Evolutionary conservation across 1,140 invertebrate species (phyloP), one percentile per base, ranked within the genome.

Genomic region (Heliconius hewitsoni): DNA sequence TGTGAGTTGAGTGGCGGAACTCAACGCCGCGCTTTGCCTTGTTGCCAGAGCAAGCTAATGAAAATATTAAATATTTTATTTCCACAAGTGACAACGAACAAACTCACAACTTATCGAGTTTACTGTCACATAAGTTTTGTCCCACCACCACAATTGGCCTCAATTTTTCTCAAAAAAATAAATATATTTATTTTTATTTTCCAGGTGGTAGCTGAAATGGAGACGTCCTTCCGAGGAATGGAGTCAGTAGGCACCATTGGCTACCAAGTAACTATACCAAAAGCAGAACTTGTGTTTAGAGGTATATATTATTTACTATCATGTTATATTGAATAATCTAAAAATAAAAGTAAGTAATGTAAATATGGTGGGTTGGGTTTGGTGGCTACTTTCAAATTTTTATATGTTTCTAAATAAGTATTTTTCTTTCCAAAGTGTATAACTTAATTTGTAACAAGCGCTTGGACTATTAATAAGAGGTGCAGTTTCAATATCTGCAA

Each of bases 241-340:
- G 99, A 99, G 93, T 97, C 98, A 8, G 96, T 97, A n/a, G 98
- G 98, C 50, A 98, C 98, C 1, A 96, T 99, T 83, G 99, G 97
- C 27, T 99, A 99, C 94, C 98, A 99, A 95, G 96, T 99, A 76
- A 99, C 99, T 94, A 95, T 99, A 91, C 98, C 98, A 27, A 99
- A 99, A 94, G 98, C 98, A 71, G 98, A 99, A 94, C 95, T 99
- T 82, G 96, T 97, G 11, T 99, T 99, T 91, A 97, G 97, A 97
- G 98, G 98, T 98, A 93, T 78, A 71, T n/a, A 46, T 46, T 46
- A 46, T 16, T 46, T 46, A 16, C 3, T 46, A 4, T 46, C 42
- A 4, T 46, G 13, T 46, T 4, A 46, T 16, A 46, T 16, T 46
- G 16, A 46, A 46, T 16, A 46, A 16, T 0, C 16, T 46, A 16